Conservation (phyloP, 2,113 vertebrate genomes). For the Sprattus sprattus region DNA sequence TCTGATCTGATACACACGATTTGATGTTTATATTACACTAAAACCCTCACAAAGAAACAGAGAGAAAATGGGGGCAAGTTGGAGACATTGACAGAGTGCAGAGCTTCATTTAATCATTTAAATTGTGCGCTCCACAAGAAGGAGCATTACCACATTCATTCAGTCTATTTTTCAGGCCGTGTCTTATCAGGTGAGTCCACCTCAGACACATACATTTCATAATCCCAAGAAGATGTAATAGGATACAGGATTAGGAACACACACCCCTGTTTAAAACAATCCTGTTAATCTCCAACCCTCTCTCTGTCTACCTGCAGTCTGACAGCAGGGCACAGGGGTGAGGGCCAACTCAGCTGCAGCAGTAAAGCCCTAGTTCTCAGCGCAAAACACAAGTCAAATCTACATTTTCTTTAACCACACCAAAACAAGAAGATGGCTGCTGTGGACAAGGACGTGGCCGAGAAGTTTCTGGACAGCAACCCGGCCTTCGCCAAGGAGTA, state of each 20-base stretch:
- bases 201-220: conserved; percentile 29
- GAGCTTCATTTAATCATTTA: not conserved
- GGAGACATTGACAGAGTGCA: not conserved
- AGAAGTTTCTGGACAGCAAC: conserved; percentile 84
- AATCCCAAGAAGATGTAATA: conserved; percentile 65
- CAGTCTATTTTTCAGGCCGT: not conserved
- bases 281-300: conserved; percentile 65
- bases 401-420: conserved; percentile 15
- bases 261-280: conserved; percentile 71
- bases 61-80: not conserved
- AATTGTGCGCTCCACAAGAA: not conserved
- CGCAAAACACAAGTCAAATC: conserved; percentile 31
- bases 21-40: no score
- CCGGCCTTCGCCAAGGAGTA: conserved; percentile 81
- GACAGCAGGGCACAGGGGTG: conserved; percentile 35
- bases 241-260: conserved; percentile 68
- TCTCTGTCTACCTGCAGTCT: conserved; percentile 61
- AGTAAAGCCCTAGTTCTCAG: conserved; percentile 40
- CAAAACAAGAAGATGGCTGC: conserved; percentile 29
- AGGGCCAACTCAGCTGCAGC: conserved; percentile 37
- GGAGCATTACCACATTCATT: no score
- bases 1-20: no score
- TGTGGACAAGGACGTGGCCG: conserved; percentile 75
- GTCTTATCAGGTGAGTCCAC: not conserved
- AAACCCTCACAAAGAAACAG: not conserved